These are phyloP conservation scores for Gallinago stenura DNA, from an alignment of 2,797 vertebrate species.

Conservation along the genomic window DNA sequence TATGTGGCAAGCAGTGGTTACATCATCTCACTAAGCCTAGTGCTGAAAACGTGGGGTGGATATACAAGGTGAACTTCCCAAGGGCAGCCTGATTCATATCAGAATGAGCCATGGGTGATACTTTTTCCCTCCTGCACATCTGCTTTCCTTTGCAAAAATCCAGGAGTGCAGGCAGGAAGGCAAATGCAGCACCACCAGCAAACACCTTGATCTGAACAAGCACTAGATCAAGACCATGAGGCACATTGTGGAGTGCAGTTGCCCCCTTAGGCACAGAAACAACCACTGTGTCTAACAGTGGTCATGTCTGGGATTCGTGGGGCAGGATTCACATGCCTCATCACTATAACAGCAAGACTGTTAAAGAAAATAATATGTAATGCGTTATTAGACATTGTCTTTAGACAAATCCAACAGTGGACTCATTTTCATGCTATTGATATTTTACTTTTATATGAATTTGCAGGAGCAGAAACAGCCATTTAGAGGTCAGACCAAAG, in stretches of 20 bases:
- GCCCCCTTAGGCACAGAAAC: background rate
- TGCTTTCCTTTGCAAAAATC: background rate
- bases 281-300: background rate
- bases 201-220: background rate
- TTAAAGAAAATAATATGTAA: background rate
- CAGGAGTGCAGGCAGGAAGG: background rate
- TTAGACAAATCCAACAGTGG: background rate
- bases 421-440: background rate
- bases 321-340: background rate
- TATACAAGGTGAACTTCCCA: background rate
- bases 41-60: background rate
- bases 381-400: background rate
- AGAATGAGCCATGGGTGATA: background rate
- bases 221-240: background rate
- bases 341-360: background rate
- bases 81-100: background rate
- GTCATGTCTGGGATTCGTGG: background rate
- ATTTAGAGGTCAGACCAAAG: background rate
- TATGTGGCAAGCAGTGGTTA: background rate
- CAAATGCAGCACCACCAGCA: background rate
- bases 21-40: background rate
- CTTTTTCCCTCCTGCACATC: background rate
- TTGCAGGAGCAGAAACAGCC: background rate
- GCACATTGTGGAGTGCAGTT: background rate
- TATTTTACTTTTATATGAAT: background rate